phyloP scores from a whole-genome alignment of 2,888 invertebrate species.

The Scrobipalpa costella region DNA sequence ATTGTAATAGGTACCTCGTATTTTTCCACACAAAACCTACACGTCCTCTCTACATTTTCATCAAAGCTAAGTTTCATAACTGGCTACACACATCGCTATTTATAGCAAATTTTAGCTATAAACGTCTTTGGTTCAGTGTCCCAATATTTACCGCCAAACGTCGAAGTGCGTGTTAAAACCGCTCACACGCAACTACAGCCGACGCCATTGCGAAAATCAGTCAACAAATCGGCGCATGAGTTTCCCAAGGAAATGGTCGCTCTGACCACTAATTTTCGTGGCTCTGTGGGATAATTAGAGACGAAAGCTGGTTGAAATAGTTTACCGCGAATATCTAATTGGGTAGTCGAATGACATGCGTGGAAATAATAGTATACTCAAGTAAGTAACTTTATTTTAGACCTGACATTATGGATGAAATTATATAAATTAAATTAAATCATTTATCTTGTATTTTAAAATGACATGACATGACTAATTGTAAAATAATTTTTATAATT shows the following conservation, averaged over 20 bases:
- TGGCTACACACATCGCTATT: background rate
- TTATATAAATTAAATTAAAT: too few relatives aligned
- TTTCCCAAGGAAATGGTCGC: constrained; percentile 24
- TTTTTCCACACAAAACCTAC: too few relatives aligned
- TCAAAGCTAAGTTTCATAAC: background rate
- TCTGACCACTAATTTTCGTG: constrained; percentile 22
- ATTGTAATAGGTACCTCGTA: too few relatives aligned
- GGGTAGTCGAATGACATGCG: background rate
- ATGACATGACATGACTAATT: too few relatives aligned
- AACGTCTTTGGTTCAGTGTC: background rate
- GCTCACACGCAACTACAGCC: constrained; percentile 8
- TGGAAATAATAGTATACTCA: too few relatives aligned
- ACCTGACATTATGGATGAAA: too few relatives aligned
- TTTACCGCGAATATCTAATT: background rate
- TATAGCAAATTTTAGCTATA: background rate
- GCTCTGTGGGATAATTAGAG: constrained; percentile 23
- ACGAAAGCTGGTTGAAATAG: background rate
- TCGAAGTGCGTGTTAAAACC: constrained; percentile 13
- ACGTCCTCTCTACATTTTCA: too few relatives aligned
- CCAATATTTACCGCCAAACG: constrained; percentile 25
- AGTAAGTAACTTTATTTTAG: too few relatives aligned
- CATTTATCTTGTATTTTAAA: too few relatives aligned
- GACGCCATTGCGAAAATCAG: constrained; percentile 23
- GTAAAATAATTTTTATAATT: too few relatives aligned
- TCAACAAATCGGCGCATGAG: background rate